Evolutionary conservation across 2,888 invertebrate species (phyloP).

Genomic region (Cerastoderma edule): DNA sequence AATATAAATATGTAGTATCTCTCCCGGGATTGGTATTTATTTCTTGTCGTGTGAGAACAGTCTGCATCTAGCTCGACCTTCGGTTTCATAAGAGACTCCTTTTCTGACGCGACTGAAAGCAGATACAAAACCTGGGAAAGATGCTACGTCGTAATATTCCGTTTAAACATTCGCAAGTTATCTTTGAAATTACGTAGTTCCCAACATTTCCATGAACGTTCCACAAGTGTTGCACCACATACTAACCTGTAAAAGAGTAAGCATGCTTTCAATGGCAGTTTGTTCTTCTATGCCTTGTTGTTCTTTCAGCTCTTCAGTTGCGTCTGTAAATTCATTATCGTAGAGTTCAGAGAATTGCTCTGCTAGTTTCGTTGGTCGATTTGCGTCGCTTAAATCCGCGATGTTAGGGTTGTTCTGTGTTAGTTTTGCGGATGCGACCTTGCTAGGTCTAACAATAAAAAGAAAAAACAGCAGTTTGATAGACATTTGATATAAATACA

Average conservation of each 20-base stretch:
- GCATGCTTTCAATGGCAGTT: background rate
- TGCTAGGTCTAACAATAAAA: too few species aligned
- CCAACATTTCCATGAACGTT: background rate
- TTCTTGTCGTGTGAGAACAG: too few species aligned
- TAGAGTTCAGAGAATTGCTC: constrained; percentile 3
- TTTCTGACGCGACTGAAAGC: background rate
- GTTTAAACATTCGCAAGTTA: background rate
- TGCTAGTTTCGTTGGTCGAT: constrained; percentile 2
- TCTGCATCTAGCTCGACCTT: background rate
- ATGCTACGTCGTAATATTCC: background rate
- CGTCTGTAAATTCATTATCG: constrained; percentile 7
- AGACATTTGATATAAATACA: background rate
- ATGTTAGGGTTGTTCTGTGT: background rate
- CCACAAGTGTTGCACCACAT: background rate
- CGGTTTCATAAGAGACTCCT: background rate
- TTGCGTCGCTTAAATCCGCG: constrained; percentile 5
- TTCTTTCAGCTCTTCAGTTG: background rate
- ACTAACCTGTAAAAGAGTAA: background rate
- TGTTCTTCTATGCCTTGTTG: background rate
- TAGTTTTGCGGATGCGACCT: background rate
- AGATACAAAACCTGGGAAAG: background rate
- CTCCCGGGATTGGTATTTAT: too few species aligned
- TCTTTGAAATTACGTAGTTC: background rate
- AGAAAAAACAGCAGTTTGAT: background rate
- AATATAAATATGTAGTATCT: too few species aligned